Base-by-base conservation (phyloP, 2,113 vertebrate genomes). In the Bubalus kerabau region DNA sequence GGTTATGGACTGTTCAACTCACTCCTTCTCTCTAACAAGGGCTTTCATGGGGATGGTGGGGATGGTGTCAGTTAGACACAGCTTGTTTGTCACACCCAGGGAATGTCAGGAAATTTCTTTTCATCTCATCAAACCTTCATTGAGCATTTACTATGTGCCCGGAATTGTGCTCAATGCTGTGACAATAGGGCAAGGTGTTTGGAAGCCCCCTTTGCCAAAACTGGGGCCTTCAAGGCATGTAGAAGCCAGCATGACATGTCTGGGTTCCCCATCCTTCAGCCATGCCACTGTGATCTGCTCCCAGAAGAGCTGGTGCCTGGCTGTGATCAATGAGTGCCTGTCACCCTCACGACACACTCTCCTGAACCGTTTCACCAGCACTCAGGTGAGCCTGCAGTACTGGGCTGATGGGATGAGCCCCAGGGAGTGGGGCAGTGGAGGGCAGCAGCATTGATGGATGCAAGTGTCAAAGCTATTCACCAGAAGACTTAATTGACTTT, bases 401-500 rank as follows among this genome's bases (percentile, higher is more conserved):
- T 4, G 9, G 46, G 78, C n/a, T 57, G 60, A 87, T 78, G 50
- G 86, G 82, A 64, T 91, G 76, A 48, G 32, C n/a, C 85, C 50
- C 59, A 50, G 67, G 80, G 67, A 91, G 54, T 74, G n/a, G 57
- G 48, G 40, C 57, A 48, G 57, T 4, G 40, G 40, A 94, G n/a
- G 59, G 62, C 91, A 91, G 78, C 32, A 21, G 36, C 56, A 6
- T 1, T 86, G 96, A 94, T 62, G 56, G 74, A 91, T 91, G 48
- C 28, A 48, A 48, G 30, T 74, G 82, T 95, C 97, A 91, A n/a
- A 48, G 50, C 62, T 54, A 15, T 46, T 95, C 56, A 71, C 40
- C 46, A 89, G 52, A 50, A 83, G 67, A 95, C 91, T 89, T 96
- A 97, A 93, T 94, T 94, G 95, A 95, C 78, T 95, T 93, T 64